Conservation (phyloP, 2,797 vertebrate genomes). For the Arremon brunneinucha region DNA sequence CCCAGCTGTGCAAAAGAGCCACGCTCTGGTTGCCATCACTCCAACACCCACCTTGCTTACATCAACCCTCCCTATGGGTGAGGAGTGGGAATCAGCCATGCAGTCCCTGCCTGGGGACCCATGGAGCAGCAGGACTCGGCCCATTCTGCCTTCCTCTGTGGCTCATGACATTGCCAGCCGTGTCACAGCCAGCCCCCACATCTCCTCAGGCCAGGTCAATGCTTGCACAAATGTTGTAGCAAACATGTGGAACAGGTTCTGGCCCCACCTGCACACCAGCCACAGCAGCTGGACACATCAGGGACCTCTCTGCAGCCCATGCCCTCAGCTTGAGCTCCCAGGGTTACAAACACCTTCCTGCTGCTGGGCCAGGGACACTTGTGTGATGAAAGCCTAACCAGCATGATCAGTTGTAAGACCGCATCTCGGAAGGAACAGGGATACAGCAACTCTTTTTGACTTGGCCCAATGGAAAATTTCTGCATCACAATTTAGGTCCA, state of each 20-base stretch:
- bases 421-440: no score
- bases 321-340: neutral
- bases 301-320: neutral
- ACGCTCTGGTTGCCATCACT: neutral
- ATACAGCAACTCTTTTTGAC: no score
- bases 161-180: rapidly evolving
- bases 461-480: no score
- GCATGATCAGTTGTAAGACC: neutral
- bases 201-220: rapidly evolving
- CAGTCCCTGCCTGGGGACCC: neutral
- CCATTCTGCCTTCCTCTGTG: neutral
- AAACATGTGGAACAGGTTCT: neutral
- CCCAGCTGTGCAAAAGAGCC: neutral
- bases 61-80: neutral
- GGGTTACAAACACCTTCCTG: neutral
- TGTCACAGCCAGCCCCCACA: rapidly evolving
- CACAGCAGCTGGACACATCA: neutral
- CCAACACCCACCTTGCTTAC: neutral
- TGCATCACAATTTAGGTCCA: no score
- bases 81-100: neutral
- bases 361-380: neutral
- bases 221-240: rapidly evolving
- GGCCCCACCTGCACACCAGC: neutral
- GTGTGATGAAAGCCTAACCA: neutral
- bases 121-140: rapidly evolving